A percentile compares a stretch with the other conserved stretches of the same genome.
Evolutionary conservation across 1,140 invertebrate genomes (phyloP).

Genomic region (Neodiprion virginianus): DNA sequence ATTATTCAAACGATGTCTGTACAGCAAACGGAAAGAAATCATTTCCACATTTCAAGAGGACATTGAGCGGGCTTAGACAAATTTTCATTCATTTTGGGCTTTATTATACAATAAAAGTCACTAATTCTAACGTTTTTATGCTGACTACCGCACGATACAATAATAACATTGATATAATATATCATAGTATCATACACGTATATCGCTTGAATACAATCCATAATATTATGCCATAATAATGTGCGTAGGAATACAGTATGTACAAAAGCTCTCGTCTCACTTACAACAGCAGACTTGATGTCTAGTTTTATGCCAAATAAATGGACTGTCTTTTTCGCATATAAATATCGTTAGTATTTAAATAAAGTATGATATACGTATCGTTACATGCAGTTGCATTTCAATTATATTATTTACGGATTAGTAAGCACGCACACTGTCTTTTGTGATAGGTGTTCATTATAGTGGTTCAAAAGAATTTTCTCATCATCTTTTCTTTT

Average conservation of each 20-base stretch:
- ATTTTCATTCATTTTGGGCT: background rate
- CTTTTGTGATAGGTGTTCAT: constrained; percentile 2
- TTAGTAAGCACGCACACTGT: constrained; percentile 5
- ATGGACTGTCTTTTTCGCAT: background rate
- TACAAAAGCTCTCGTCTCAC: background rate
- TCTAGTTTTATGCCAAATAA: background rate
- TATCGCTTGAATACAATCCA: background rate
- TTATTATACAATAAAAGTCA: background rate
- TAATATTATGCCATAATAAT: background rate
- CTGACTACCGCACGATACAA: background rate
- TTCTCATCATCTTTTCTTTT: too few relatives aligned
- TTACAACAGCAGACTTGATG: background rate
- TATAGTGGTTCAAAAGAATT: background rate
- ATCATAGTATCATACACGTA: background rate
- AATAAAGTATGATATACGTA: background rate
- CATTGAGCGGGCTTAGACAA: too few relatives aligned
- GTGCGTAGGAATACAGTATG: background rate
- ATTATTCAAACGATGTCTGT: too few relatives aligned
- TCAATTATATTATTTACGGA: background rate
- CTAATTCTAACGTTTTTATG: too few relatives aligned
- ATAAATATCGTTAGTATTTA: background rate
- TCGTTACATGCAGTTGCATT: background rate
- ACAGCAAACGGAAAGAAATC: too few relatives aligned
- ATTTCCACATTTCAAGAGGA: too few relatives aligned
- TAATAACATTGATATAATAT: background rate